A percentile compares a stretch with the other conserved stretches of the same genome.
phyloP scores from a whole-genome alignment of 2,113 vertebrate species.

The Takifugu flavidus region DNA sequence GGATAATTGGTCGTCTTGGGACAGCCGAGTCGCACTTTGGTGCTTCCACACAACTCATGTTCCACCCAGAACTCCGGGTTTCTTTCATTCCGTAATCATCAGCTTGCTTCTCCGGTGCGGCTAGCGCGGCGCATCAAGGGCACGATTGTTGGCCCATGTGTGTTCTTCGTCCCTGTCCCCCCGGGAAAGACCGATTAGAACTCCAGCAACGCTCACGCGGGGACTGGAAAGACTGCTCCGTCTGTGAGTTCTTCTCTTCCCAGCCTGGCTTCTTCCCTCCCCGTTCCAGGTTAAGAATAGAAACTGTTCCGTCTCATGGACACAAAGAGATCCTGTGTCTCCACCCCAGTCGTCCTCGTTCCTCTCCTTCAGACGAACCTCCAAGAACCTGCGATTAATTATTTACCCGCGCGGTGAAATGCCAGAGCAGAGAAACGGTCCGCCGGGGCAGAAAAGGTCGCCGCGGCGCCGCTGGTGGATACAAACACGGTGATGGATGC shows the following conservation, averaged over 20 bases:
- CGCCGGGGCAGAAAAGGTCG: constrained; percentile 68
- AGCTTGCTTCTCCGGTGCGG: background rate
- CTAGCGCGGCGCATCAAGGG: background rate
- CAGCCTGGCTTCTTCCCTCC: too few relatives aligned
- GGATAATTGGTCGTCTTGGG: constrained; percentile 43
- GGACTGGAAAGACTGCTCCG: too few relatives aligned
- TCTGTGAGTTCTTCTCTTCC: too few relatives aligned
- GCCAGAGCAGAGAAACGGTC: constrained; percentile 62
- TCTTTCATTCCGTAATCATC: too few relatives aligned
- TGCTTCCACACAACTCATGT: too few relatives aligned
- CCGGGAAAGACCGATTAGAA: constrained; percentile 11
- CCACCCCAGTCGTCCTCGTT: constrained; percentile 30
- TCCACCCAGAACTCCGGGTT: too few relatives aligned
- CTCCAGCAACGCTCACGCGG: background rate
- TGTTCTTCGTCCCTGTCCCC: constrained; percentile 8
- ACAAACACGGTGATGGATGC: constrained; percentile 53
- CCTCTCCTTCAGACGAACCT: constrained; percentile 50
- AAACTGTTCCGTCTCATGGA: constrained; percentile 21
- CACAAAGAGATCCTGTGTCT: constrained; percentile 45
- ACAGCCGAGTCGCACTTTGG: constrained; percentile 11
- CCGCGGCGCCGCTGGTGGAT: constrained; percentile 25
- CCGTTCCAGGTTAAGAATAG: constrained; percentile 5
- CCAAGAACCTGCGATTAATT: constrained; percentile 63
- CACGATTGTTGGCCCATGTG: background rate
- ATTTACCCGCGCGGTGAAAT: constrained; percentile 70